Conservation (phyloP, 2,888 invertebrate species). For the Ceraclea dissimilis region DNA sequence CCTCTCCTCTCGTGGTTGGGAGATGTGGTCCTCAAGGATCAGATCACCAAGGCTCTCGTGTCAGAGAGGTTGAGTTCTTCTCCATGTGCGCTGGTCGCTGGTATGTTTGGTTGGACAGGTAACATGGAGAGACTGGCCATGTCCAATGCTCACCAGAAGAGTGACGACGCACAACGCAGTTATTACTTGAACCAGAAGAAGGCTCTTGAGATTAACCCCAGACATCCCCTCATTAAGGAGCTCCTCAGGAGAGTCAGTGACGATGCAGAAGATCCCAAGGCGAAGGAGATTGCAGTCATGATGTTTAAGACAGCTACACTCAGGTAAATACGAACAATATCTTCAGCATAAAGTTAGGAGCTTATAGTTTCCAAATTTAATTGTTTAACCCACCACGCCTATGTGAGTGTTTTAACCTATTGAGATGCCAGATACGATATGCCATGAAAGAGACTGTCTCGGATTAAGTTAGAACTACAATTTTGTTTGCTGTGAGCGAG, state of each 20-base stretch:
- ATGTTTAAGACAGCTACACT: conserved; percentile 90
- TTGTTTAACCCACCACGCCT: too few species aligned
- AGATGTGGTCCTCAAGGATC: conserved; percentile 71
- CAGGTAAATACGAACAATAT: conserved; percentile 33
- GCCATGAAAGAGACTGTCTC: too few species aligned
- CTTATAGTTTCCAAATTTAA: background rate
- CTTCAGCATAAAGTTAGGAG: background rate
- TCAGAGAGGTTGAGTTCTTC: conserved; percentile 86
- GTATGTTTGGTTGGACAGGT: conserved; percentile 97
- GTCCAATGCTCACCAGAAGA: conserved; percentile 94
- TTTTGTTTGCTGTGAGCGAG: too few species aligned
- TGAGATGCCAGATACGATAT: too few species aligned
- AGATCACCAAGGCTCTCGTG: conserved; percentile 68
- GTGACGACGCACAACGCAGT: conserved; percentile 79
- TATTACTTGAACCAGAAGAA: conserved; percentile 93
- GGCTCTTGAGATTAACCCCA: conserved; percentile 93
- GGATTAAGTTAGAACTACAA: too few species aligned
- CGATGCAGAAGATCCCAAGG: conserved; percentile 68
- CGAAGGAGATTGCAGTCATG: conserved; percentile 78
- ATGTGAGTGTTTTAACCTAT: too few species aligned
- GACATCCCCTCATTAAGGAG: conserved; percentile 92
- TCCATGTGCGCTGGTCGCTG: conserved; percentile 93
- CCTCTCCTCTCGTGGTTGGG: conserved; percentile 87
- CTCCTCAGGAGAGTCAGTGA: conserved; percentile 73
- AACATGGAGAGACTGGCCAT: conserved; percentile 97